Conservation (phyloP, 37 sponge, comb jelly and placozoan genomes). For the Spongilla lacustris region DNA sequence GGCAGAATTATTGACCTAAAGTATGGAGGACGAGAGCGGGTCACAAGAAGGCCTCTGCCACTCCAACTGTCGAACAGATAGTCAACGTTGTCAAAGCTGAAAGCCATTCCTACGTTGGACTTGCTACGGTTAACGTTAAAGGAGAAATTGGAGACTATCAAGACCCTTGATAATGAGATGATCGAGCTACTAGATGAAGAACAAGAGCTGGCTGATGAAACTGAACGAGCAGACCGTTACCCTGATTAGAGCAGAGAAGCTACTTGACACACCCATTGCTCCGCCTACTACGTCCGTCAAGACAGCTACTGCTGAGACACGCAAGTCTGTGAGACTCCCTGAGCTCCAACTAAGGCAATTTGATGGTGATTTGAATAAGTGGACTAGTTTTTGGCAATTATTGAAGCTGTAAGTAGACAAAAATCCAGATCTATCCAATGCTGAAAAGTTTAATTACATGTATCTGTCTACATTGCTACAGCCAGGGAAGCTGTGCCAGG, state of each 20-base stretch:
- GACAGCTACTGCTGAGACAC: background rate
- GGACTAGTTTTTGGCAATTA: slow-evolving; percentile 44
- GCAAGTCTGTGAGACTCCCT: slow-evolving; percentile 26
- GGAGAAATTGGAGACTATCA: slow-evolving; percentile 41
- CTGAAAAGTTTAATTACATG: slow-evolving; percentile 23
- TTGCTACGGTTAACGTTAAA: slow-evolving; percentile 26
- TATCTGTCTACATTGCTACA: slow-evolving; percentile 14
- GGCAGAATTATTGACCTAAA: background rate
- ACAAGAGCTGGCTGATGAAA: background rate
- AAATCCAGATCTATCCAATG: slow-evolving; percentile 14
- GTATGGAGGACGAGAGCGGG: slow-evolving; percentile 26
- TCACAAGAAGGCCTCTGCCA: slow-evolving; percentile 32
- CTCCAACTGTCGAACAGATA: slow-evolving; percentile 16
- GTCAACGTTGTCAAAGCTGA: background rate
- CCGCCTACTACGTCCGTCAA: background rate
- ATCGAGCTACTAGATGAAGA: slow-evolving; percentile 28
- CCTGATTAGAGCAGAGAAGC: background rate
- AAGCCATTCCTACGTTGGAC: background rate
- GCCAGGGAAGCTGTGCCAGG: slow-evolving; percentile 35
- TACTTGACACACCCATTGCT: background rate
- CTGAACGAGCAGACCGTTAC: background rate
- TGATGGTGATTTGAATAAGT: slow-evolving; percentile 32
- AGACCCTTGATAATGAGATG: slow-evolving; percentile 21
- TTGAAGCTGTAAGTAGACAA: slow-evolving; percentile 22
- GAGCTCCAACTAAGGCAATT: slow-evolving; percentile 21